Percentiles rank a stretch among this genome's conserved stretches.
Conservation (phyloP, 2,888 invertebrate genomes). For the Aelia acuminata region DNA sequence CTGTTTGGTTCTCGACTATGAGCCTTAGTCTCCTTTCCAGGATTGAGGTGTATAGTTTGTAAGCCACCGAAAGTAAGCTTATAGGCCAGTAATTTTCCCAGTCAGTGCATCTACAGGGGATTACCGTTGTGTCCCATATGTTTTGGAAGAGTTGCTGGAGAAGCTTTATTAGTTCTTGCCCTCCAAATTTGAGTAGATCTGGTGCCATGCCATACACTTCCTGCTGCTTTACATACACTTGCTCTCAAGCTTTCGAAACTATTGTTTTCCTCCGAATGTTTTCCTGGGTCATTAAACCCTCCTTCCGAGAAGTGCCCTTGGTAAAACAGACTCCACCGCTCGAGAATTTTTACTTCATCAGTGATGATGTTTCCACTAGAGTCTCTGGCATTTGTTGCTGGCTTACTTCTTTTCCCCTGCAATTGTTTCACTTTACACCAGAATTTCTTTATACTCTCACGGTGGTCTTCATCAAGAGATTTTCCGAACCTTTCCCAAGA, state of each 20-base stretch:
- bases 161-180: not conserved
- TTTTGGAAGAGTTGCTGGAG: too few relatives aligned
- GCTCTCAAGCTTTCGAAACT: not conserved
- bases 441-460: not conserved
- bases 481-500: not conserved
- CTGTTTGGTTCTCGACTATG: too few relatives aligned
- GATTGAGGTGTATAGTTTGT: too few relatives aligned
- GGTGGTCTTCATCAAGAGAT: not conserved
- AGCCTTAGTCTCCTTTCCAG: too few relatives aligned
- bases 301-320: not conserved
- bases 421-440: not conserved
- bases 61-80: too few relatives aligned
- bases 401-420: not conserved
- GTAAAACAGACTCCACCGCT: not conserved
- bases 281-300: not conserved
- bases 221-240: not conserved
- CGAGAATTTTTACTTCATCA: not conserved
- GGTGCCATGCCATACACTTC: not conserved
- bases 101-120: too few relatives aligned
- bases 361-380: not conserved
- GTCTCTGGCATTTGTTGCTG: not conserved
- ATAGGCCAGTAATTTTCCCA: not conserved
- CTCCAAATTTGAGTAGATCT: not conserved
- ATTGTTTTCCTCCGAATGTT: not conserved
- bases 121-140: too few relatives aligned